These are phyloP conservation scores for silkworm (Bombyx mori) DNA, from an alignment of 1,140 invertebrate genomes.

Conservation along the genomic window ASM3026992v2 NC_085119.1:10390001-10390500, in stretches of 20 bases:
- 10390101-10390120: constrained; percentile 73
- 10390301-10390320: neutral
- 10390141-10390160: constrained; percentile 95
- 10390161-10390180: constrained; percentile 98
- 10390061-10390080: constrained; percentile 97
- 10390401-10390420: no score
- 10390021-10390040: constrained; percentile 86
- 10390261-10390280: constrained; percentile 83
- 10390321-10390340: no score
- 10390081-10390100: constrained; percentile 77
- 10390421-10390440: no score
- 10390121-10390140: constrained; percentile 99
- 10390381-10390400: no score
- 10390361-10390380: no score
- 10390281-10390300: constrained; percentile 87
- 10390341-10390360: no score
- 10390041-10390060: constrained; percentile 97
- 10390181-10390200: constrained; percentile 96
- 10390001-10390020: neutral
- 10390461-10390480: no score
- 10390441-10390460: no score
- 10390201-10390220: constrained; percentile 95
- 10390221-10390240: constrained; percentile 91
- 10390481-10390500: no score
- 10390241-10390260: constrained; percentile 84